These are phyloP conservation scores for Chrysina gloriosa DNA, from an alignment of 2,888 invertebrate species.

Conservation along the genomic window DNA sequence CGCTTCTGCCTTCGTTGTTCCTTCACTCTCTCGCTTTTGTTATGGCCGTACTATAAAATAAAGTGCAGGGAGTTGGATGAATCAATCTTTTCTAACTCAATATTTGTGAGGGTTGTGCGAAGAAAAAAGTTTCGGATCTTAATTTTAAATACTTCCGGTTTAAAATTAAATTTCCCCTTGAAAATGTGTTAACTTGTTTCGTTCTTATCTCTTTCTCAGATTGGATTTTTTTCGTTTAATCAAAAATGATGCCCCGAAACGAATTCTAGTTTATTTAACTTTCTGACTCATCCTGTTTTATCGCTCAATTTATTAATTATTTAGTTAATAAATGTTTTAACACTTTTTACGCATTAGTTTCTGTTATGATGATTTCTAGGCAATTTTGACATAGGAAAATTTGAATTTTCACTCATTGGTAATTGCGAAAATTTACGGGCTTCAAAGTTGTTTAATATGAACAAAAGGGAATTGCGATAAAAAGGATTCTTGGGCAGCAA, in stretches of 20 bases:
- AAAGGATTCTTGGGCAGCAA: too few species aligned
- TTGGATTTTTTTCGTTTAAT: background rate
- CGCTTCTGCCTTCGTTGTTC: conserved; percentile 3
- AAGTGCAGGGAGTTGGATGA: conserved; percentile 21
- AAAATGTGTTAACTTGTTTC: background rate
- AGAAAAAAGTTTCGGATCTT: background rate
- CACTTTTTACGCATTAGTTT: background rate
- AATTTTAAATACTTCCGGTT: conserved; percentile 21
- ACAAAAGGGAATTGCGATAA: background rate
- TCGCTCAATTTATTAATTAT: too few species aligned
- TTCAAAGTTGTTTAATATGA: background rate
- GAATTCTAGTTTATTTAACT: background rate
- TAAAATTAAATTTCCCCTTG: conserved; percentile 6
- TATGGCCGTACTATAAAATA: conserved; percentile 26
- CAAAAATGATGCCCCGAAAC: background rate
- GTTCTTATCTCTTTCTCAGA: background rate
- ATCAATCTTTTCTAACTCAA: conserved; percentile 26
- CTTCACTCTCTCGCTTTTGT: background rate
- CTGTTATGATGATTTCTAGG: conserved; percentile 5
- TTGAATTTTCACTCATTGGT: conserved; percentile 22
- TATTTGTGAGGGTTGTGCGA: conserved; percentile 1
- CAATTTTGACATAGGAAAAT: conserved; percentile 4
- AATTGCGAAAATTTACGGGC: background rate
- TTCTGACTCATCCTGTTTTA: too few species aligned
- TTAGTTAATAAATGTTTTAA: too few species aligned